Percentiles rank a stretch among this genome's conserved stretches.
These are phyloP conservation scores for Oithona nana DNA, from an alignment of 2,888 invertebrate genomes.

Conservation along the genomic window DNA sequence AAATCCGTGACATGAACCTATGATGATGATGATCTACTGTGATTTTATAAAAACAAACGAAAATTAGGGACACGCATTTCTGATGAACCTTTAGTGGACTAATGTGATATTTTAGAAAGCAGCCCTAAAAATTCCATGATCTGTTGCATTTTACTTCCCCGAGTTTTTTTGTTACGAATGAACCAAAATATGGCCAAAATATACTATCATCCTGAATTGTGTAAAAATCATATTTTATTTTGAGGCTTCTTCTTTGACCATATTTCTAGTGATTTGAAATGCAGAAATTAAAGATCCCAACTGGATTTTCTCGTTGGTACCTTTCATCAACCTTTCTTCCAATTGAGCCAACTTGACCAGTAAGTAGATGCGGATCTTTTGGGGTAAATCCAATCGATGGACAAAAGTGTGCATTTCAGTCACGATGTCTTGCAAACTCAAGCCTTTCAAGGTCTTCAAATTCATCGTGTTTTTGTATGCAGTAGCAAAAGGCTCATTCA, in stretches of 20 bases:
- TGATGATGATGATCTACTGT: too few species aligned
- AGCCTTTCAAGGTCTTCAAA: conserved; percentile 65
- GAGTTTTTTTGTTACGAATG: too few species aligned
- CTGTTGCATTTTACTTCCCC: too few species aligned
- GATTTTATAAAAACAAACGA: too few species aligned
- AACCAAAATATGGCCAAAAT: too few species aligned
- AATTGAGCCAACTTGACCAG: conserved; percentile 72
- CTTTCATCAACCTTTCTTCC: conserved; percentile 63
- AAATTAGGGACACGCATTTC: too few species aligned
- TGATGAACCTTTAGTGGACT: too few species aligned
- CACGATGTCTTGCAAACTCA: conserved; percentile 64
- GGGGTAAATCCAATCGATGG: conserved; percentile 39
- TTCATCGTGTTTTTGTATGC: conserved; percentile 55
- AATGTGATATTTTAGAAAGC: too few species aligned
- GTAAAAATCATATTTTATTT: too few species aligned
- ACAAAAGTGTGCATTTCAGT: conserved; percentile 72
- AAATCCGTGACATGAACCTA: not conserved
- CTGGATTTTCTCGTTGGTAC: conserved; percentile 77
- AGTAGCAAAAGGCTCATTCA: conserved; percentile 51
- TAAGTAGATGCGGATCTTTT: conserved; percentile 32
- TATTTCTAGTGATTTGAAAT: conserved; percentile 50
- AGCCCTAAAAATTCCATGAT: too few species aligned
- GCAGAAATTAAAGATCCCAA: conserved; percentile 69
- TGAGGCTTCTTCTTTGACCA: conserved; percentile 24
- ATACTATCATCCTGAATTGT: too few species aligned